Base-by-base conservation (phyloP, 2,888 invertebrate species). In the Dichetophora obliterata region DNA sequence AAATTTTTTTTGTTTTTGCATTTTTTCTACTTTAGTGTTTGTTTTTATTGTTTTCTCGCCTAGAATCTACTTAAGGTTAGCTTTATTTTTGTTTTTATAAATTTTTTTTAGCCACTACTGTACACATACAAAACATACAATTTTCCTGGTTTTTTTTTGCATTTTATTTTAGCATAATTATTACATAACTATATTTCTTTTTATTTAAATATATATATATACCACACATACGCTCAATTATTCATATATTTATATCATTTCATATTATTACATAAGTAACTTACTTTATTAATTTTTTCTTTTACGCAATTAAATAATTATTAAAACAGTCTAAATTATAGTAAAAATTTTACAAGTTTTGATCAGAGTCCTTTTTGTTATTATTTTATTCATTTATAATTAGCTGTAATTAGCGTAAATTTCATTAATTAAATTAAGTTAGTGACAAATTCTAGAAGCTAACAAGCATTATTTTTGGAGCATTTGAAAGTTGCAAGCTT, bases 41-140 rank as follows among this genome's bases (percentile, higher is more conserved):
- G 75, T 54, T 71, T 78, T 77, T 78, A 71, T 65, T 34, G n/a
- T 66, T 66, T 52, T n/a, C 5, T 37, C 72, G 54, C 48, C 74
- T 71, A 65, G 14, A 27, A 34, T 73, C 54, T 61, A 72, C 59
- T 69, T 73, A 65, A 66, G 6, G 66, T 73, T 75, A 71, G 34
- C 11, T 24, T 71, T 70, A 75, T 63, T 54, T 31, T 22, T 48
- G 19, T 50, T 66, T 80, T 77, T 74, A 79, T 79, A 78, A 77
- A n/a, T n/a, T 73, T 80, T 81, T 74, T 77, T 80, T 82, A 81
- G 80, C 78, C 80, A 80, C 82, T 83, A 83, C 82, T 83, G 82
- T 83, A 83, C 82, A 82, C 81, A 82, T 82, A 80, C 71, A 80
- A 82, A 81, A 79, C 78, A 79, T 79, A 78, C 77, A 80, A 73